Percentiles rank a stretch among this genome's conserved stretches.
Evolutionary conservation across 1,140 invertebrate species (phyloP).

Genomic region (Leptinotarsa lineolata): DNA sequence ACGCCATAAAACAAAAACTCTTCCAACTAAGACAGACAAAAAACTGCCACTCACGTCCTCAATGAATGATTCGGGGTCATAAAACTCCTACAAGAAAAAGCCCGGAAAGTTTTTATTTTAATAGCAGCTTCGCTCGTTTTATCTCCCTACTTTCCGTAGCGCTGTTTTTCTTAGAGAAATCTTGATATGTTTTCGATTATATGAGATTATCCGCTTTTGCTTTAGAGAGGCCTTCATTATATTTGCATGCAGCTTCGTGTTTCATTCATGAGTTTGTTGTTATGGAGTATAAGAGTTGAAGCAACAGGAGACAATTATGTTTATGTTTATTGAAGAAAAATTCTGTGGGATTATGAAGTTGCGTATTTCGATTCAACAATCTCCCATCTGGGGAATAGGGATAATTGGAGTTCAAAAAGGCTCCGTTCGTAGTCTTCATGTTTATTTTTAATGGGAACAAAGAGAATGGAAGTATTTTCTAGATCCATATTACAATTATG

Average conservation of each 20-base stretch:
- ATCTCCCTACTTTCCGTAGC: constrained; percentile 2
- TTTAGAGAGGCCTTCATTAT: background rate
- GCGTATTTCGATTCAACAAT: constrained; percentile 2
- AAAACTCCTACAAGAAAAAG: constrained; percentile 4
- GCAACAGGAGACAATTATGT: background rate
- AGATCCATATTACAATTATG: too few species aligned
- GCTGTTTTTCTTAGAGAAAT: constrained; percentile 9
- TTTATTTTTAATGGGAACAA: background rate
- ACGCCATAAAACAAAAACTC: too few species aligned
- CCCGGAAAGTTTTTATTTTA: constrained; percentile 13
- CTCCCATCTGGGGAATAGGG: background rate
- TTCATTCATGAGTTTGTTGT: constrained; percentile 11
- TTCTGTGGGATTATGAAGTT: background rate
- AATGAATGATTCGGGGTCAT: background rate
- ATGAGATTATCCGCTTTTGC: constrained; percentile 12
- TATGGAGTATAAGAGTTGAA: background rate
- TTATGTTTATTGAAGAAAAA: background rate
- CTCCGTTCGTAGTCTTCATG: background rate
- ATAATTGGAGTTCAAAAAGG: background rate
- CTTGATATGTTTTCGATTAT: constrained; percentile 23
- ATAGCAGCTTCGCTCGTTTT: background rate
- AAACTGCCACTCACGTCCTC: background rate
- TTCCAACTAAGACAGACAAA: background rate
- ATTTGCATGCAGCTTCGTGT: constrained; percentile 10
- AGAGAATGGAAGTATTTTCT: constrained; percentile 2